Evolutionary conservation across 2,888 invertebrate genomes (phyloP), one percentile per base, ranked within the genome.

Genomic region (Meganola albula): DNA sequence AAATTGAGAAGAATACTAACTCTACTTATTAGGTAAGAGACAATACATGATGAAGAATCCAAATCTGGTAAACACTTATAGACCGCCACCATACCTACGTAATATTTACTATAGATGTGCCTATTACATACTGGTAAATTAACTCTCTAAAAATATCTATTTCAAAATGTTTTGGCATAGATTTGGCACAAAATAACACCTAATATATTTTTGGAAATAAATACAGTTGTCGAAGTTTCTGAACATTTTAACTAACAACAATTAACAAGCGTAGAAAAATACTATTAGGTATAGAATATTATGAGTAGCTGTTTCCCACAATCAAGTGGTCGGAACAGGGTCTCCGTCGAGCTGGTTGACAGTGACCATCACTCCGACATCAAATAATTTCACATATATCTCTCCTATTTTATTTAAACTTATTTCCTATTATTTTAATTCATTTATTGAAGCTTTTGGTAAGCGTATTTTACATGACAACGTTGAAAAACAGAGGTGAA

Each of bases 341-440:
- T 36, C 47, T 40, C 55, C 62, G 70, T 58, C 58, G 74, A 74
- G 73, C 74, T 71, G 70, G 71, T 10, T 66, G 59, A 68, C 74
- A 67, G 54, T 47, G 63, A 57, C 51, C 40, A 31, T 31, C 24
- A 32, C n/a, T n/a, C n/a, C n/a, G n/a, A n/a, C n/a, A n/a, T n/a
- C n/a, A n/a, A n/a, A n/a, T n/a, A n/a, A n/a, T n/a, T n/a, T n/a
- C n/a, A n/a, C n/a, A n/a, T n/a, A n/a, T n/a, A n/a, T n/a, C n/a
- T n/a, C n/a, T n/a, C n/a, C n/a, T n/a, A n/a, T n/a, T n/a, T n/a
- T n/a, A n/a, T n/a, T n/a, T n/a, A n/a, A n/a, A n/a, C n/a, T n/a
- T n/a, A n/a, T n/a, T n/a, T n/a, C n/a, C n/a, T n/a, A n/a, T n/a
- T n/a, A n/a, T n/a, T n/a, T n/a, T n/a, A n/a, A n/a, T n/a, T n/a